Evolutionary conservation across 2,113 vertebrate species (phyloP).

Genomic region (Gymnobelideus leadbeateri): DNA sequence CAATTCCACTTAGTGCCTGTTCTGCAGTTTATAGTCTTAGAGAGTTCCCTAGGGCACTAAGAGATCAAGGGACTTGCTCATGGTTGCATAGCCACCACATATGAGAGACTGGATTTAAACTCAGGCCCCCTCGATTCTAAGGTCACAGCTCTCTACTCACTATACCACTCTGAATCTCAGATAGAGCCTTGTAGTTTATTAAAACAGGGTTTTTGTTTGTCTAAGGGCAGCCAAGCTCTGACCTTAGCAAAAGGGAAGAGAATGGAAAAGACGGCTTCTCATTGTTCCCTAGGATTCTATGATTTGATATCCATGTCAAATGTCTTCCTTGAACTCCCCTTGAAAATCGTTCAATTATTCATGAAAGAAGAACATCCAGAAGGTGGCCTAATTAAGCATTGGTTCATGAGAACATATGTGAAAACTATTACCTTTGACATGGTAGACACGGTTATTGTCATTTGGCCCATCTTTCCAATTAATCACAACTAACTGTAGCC

Average conservation of each 20-base stretch:
- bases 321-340: neutral
- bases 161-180: neutral
- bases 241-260: neutral
- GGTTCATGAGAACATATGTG: neutral
- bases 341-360: slow-evolving; percentile 12
- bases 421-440: neutral
- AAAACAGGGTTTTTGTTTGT: neutral
- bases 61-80: neutral
- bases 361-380: neutral
- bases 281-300: neutral
- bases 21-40: neutral
- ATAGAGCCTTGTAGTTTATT: neutral
- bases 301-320: slow-evolving; percentile 7
- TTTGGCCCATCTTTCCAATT: neutral
- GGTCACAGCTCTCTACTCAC: neutral
- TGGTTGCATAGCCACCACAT: neutral
- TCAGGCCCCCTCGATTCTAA: neutral
- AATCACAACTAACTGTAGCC: neutral
- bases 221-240: neutral
- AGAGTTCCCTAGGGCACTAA: neutral
- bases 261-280: slow-evolving; percentile 15
- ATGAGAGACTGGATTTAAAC: neutral
- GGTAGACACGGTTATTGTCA: neutral
- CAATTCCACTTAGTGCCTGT: neutral
- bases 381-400: neutral